These are phyloP conservation scores for Xenus cinereus DNA, from an alignment of 2,113 vertebrate genomes.

Conservation along the genomic window DNA sequence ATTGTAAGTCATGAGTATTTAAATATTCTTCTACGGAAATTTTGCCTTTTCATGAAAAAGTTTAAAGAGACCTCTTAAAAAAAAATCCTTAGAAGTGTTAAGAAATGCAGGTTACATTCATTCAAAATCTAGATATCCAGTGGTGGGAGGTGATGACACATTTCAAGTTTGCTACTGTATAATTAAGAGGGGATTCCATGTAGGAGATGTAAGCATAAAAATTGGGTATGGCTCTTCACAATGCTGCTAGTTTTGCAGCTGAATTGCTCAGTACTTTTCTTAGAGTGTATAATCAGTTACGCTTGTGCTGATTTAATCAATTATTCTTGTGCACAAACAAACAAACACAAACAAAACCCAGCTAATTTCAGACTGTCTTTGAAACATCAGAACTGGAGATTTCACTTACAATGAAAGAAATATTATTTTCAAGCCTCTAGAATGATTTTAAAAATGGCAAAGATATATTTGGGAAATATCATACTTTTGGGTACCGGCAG, in stretches of 20 bases:
- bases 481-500: conserved; percentile 50
- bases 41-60: background rate
- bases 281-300: conserved; percentile 55
- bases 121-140: conserved; percentile 26
- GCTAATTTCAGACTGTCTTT: conserved; percentile 57
- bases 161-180: conserved; percentile 16
- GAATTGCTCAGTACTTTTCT: conserved; percentile 22
- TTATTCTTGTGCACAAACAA: conserved; percentile 63
- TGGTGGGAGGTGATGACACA: conserved; percentile 32
- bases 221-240: background rate
- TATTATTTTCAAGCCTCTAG: conserved; percentile 32
- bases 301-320: conserved; percentile 64
- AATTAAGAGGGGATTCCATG: conserved; percentile 45
- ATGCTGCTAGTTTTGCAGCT: conserved; percentile 17
- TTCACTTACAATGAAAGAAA: conserved; percentile 42
- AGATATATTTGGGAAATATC: conserved; percentile 51
- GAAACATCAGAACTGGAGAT: conserved; percentile 17
- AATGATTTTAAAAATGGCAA: conserved; percentile 43
- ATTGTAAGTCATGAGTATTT: background rate
- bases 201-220: background rate
- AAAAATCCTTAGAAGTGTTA: background rate
- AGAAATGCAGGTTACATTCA: conserved; percentile 28
- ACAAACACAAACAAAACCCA: conserved; percentile 24
- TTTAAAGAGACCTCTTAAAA: background rate
- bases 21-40: conserved; percentile 16